Base-by-base conservation (phyloP, 2,797 vertebrate genomes). In the Acrocephalus scirpaceus region DNA sequence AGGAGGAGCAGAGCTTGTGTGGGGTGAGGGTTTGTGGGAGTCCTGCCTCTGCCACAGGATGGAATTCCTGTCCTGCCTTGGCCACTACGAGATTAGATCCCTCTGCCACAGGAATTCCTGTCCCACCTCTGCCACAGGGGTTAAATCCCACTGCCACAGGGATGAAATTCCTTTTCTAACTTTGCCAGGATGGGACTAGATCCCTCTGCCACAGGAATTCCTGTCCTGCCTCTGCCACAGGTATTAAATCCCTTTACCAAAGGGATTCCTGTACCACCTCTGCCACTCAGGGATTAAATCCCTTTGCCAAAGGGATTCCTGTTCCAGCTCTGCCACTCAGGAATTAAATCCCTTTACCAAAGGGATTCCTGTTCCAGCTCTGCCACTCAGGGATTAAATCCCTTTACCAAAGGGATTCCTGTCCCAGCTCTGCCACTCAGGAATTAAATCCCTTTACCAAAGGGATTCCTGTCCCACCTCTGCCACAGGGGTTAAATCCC, bases 11-110 rank as follows among this genome's bases (percentile, higher is more conserved):
- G 65, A 69, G 40, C 22, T 75, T 3, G 3, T 23, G 11, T 8
- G 15, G 42, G 6, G 2, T 51, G 16, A 61, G 26, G 20, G 16
- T 67, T 30, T 65, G 60, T 25, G 42, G 25, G 19, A 23, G 30
- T 36, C 30, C 71, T 19, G 12, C n/a, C 15, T 29, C 32, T 72
- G 40, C 38, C 51, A 71, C 38, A n/a, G 36, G 20, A 16, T 29
- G 19, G 10, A 25, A 51, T 51, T 50, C 47, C 48, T 53, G 36
- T 32, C 4, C 29, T 20, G 6, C 29, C 50, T 40, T 2, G 13
- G 14, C 32, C 32, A 36, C 17, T 13, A 0, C 0, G 2, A 14
- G 30, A 48, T 40, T 7, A n/a, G 9, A 56, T n/a, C 36, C 25
- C 13, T 51, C 10, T 70, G 12, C 19, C 36, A 9, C 34, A 50